Base-by-base conservation (phyloP, 2,113 vertebrate genomes). In the Haplochromis burtoni region DNA sequence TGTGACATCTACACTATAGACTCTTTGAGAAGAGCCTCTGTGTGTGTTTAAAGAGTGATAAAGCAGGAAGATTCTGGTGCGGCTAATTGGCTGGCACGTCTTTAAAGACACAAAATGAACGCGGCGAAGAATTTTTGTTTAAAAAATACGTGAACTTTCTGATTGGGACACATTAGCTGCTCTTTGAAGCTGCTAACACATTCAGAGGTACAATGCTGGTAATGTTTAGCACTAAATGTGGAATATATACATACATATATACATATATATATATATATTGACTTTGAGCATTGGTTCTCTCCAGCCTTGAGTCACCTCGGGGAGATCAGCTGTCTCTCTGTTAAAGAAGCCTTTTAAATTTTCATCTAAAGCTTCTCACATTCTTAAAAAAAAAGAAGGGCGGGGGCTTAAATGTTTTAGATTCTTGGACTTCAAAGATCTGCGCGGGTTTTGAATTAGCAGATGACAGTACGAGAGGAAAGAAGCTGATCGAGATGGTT, bases 241-340 rank as follows among this genome's bases (percentile, higher is more conserved):
- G 61, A 35, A n/a, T 8, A 12, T 12, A 63, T 11, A 19, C 4
- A n/a, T 57, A 13, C 0, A 7, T 4, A 24, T 12, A 4, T 13
- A 55, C 0, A 31, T 2, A 31, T 2, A 1, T 10, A 19, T 8
- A 21, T 11, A 6, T 21, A 55, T 1, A 85, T 80, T 83, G 68
- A 87, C 82, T 7, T 35, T 35, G 33, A 35, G 33, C 33, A 35
- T 35, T 9, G 33, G 33, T 35, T 35, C 33, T 35, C 33, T 16
- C 6, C 38, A 85, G 73, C 24, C 59, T 80, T 12, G 9, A 87
- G 53, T 68, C 84, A 81, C 88, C 76, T 80, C 21, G 6, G 29
- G 55, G 24, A 80, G 84, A 87, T 87, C 81, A 85, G 82, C 87
- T 47, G 26, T 68, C 63, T 21, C 21, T 51, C 55, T 31, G 82